These are phyloP conservation scores for Tridacna crocea DNA, from an alignment of 2,888 invertebrate genomes.

Conservation along the genomic window DNA sequence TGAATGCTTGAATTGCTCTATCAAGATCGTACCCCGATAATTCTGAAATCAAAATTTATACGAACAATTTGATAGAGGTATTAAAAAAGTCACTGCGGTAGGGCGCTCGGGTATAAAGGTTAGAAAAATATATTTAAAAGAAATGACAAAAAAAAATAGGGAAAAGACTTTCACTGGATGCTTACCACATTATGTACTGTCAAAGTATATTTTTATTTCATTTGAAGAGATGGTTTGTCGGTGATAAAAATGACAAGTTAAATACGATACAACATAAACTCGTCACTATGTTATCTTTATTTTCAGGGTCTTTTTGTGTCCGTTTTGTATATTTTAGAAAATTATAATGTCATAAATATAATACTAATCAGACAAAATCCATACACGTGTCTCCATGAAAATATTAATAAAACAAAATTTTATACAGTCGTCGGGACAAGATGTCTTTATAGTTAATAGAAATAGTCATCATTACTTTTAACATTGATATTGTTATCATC, in stretches of 20 bases:
- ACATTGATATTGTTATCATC: no score
- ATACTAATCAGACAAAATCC: no score
- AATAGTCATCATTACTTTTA: no score
- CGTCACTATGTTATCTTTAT: not conserved
- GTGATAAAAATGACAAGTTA: constrained; percentile 15
- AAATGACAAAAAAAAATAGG: not conserved
- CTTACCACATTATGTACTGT: not conserved
- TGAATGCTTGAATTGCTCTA: constrained; percentile 37
- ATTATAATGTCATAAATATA: no score
- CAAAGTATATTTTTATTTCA: constrained; percentile 19
- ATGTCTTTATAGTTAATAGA: no score
- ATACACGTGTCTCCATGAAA: no score
- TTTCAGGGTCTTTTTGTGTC: not conserved
- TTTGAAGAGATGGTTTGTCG: not conserved
- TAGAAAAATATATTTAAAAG: not conserved
- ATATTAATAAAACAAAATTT: no score
- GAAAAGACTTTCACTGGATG: not conserved
- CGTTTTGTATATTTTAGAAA: no score
- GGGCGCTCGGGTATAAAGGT: constrained; percentile 22
- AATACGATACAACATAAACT: constrained; percentile 4
- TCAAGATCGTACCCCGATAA: constrained; percentile 30
- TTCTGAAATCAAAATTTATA: constrained; percentile 24
- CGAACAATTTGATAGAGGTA: constrained; percentile 32
- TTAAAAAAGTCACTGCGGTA: constrained; percentile 43
- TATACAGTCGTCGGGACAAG: no score